Base-by-base conservation (phyloP, 2,797 vertebrate species). In the Lindbergichthys nudifrons region DNA sequence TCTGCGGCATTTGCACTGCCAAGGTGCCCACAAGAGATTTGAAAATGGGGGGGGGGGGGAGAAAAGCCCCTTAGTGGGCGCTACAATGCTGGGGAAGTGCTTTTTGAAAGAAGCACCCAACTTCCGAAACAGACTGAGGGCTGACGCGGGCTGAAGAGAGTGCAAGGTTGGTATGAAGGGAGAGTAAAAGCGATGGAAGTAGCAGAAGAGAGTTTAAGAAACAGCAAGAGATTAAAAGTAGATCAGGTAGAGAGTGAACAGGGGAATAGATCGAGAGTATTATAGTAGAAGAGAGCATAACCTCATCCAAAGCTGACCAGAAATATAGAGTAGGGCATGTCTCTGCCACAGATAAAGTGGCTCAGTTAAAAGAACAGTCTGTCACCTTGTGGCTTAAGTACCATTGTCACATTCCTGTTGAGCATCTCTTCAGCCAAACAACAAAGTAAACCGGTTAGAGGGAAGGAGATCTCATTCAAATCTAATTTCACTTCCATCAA, bases 381-480 rank as follows among this genome's bases (percentile, higher is more conserved):
- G 51, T 79, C 73, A 81, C 57, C 75, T 78, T 50, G 59, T 61
- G 39, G 61, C 58, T 65, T 18, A 63, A 84, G 76, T 14, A 10
- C 7, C 39, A 58, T 58, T 75, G 57, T 47, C 64, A 61, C 0
- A 66, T 56, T 70, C n/a, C 65, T 67, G 48, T 39, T 18, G 30
- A 75, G 42, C 71, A 54, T 52, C 19, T 0, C 66, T 36, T 13
- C 2, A 9, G 42, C 66, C 14, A 52, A 63, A 48, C 73, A 77
- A 78, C 63, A 75, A 74, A 60, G 43, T 41, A 63, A 81, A 72
- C 21, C 65, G 71, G 65, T 53, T 65, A 47, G 14, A 68, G 41
- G 14, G 42, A 50, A 59, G 72, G 36, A 57, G 39, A 82, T 67
- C 84, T 87, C 86, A 82, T 88, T 91, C 83, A 87, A 92, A 82